A percentile compares a stretch with the other conserved stretches of the same genome.
phyloP scores from a whole-genome alignment of 2,113 vertebrate genomes.

The Rhea pennata region DNA sequence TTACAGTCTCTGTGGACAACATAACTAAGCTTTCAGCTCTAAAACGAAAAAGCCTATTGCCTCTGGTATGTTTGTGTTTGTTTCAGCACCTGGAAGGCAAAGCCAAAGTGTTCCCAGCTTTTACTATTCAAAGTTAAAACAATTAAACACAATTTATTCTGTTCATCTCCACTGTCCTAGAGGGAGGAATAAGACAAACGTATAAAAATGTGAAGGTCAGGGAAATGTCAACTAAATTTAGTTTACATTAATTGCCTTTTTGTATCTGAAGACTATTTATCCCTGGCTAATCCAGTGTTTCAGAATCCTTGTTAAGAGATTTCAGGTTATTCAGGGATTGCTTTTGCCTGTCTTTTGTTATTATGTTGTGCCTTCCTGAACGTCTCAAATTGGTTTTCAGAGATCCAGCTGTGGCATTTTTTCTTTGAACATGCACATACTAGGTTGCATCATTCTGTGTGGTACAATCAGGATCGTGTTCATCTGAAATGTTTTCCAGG shows the following conservation, averaged over 20 bases:
- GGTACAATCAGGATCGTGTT: neutral
- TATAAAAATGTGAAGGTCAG: neutral
- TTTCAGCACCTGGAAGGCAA: neutral
- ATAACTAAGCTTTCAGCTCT: neutral
- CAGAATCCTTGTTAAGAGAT: neutral
- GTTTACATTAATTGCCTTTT: neutral
- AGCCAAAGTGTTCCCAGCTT: neutral
- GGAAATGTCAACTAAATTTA: neutral
- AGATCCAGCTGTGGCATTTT: neutral
- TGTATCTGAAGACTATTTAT: neutral
- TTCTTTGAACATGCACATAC: neutral
- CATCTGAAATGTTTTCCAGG: no score
- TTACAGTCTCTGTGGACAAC: neutral
- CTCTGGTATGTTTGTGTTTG: neutral
- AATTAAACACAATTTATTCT: neutral
- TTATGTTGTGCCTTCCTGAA: neutral
- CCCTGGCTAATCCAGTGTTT: neutral
- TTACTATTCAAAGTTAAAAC: neutral
- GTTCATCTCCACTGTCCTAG: neutral
- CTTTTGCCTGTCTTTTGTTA: neutral
- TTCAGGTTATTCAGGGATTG: neutral
- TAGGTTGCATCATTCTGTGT: neutral
- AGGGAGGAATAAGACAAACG: neutral
- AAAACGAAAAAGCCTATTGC: neutral
- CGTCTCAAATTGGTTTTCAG: neutral